Percentiles rank a stretch among this genome's conserved stretches.
These are phyloP conservation scores for Choreutis nemorana DNA, from an alignment of 2,888 invertebrate species.

Conservation along the genomic window DNA sequence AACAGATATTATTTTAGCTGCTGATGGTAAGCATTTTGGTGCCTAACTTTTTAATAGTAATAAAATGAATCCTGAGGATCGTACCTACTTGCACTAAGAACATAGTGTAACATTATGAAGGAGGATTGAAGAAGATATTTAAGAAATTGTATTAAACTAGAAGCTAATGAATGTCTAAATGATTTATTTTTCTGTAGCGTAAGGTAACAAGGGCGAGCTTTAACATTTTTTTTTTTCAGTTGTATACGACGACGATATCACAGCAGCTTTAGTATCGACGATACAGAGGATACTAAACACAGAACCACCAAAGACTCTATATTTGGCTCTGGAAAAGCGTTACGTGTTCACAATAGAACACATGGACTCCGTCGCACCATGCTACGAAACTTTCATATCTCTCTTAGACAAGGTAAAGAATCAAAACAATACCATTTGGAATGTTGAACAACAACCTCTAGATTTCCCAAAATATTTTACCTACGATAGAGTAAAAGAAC, in stretches of 20 bases:
- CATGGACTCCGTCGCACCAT: slow-evolving; percentile 84
- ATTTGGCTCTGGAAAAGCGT: slow-evolving; percentile 84
- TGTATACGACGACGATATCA: slow-evolving; percentile 84
- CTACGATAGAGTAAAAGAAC: slow-evolving; percentile 80
- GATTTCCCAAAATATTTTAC: slow-evolving; percentile 84
- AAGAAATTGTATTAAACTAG: no score
- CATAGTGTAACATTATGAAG: no score
- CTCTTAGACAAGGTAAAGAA: slow-evolving; percentile 60
- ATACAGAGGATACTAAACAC: slow-evolving; percentile 71
- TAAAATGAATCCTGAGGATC: no score
- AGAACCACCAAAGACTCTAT: slow-evolving; percentile 69
- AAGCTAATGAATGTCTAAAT: no score
- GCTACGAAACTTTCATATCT: slow-evolving; percentile 83
- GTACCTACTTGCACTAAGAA: no score
- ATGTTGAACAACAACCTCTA: slow-evolving; percentile 68
- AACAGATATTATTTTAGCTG: slow-evolving; percentile 77
- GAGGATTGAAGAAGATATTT: no score
- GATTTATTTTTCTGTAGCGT: not conserved
- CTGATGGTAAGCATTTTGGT: slow-evolving; percentile 87
- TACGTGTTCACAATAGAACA: slow-evolving; percentile 86
- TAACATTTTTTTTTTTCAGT: slow-evolving; percentile 61
- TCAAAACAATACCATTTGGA: slow-evolving; percentile 58
- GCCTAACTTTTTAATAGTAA: slow-evolving; percentile 8
- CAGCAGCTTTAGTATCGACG: slow-evolving; percentile 79
- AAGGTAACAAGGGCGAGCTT: not conserved